Evolutionary conservation across 1,140 invertebrate genomes (phyloP).

Genomic region (Scaptodrosophila lebanonensis): DNA sequence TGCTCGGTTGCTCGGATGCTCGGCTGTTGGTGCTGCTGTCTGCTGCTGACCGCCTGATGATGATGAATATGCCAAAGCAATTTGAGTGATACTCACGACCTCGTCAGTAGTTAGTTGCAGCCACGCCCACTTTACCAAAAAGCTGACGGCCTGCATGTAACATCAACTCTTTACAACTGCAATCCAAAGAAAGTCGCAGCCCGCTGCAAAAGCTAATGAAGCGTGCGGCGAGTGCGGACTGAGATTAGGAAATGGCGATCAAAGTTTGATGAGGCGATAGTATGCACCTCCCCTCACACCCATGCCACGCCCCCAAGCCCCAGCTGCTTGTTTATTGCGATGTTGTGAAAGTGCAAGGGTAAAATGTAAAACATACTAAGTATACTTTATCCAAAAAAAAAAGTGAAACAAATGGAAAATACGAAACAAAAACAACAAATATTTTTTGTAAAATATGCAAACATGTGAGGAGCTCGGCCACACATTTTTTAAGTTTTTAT

Average conservation of each 20-base stretch:
- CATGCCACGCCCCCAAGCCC: too few species aligned
- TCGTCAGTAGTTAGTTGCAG: conserved; percentile 52
- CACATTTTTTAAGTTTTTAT: too few species aligned
- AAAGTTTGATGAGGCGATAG: conserved; percentile 32
- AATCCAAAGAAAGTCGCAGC: conserved; percentile 11
- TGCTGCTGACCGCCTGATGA: too few species aligned
- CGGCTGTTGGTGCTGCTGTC: too few species aligned
- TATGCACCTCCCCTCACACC: background rate
- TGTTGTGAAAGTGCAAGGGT: conserved; percentile 4
- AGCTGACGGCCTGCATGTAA: conserved; percentile 43
- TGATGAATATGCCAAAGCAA: conserved; percentile 48
- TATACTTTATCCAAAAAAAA: conserved; percentile 4
- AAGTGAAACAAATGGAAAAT: background rate
- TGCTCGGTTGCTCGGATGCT: too few species aligned
- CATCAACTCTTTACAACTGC: conserved; percentile 19
- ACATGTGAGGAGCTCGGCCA: too few species aligned
- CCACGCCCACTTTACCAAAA: conserved; percentile 43
- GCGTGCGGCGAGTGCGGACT: conserved; percentile 15
- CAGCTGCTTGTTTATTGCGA: too few species aligned
- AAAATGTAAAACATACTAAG: background rate
- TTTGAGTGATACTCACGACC: conserved; percentile 62
- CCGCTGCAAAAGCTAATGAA: conserved; percentile 12
- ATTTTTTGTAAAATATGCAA: too few species aligned
- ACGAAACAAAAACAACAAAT: too few species aligned
- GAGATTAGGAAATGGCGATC: conserved; percentile 22